Evolutionary conservation across 2,113 vertebrate genomes (phyloP).

Genomic region (Ascaphus truei): DNA sequence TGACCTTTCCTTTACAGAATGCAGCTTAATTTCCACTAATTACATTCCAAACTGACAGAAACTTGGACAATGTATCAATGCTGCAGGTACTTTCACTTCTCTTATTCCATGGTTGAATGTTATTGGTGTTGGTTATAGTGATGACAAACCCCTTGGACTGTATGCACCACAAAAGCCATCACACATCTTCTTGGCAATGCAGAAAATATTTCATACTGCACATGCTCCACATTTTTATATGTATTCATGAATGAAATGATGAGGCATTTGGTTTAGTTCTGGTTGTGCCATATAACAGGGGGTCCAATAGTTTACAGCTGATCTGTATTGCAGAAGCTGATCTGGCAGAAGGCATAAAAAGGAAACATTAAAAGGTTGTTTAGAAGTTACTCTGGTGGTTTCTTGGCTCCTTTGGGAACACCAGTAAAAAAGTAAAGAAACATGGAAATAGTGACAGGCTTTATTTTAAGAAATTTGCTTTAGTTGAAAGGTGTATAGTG

Average conservation of each 20-base stretch:
- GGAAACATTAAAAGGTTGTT: neutral
- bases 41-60: constrained; percentile 89
- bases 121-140: constrained; percentile 43
- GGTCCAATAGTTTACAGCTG: too few relatives aligned
- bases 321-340: too few relatives aligned
- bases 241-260: neutral
- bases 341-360: too few relatives aligned
- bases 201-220: neutral
- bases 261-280: too few relatives aligned
- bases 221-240: neutral
- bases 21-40: constrained; percentile 88
- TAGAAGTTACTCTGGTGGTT: neutral
- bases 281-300: too few relatives aligned
- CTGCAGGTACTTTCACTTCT: constrained; percentile 64
- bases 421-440: neutral
- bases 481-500: constrained; percentile 3
- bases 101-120: constrained; percentile 37
- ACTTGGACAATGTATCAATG: constrained; percentile 72
- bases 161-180: neutral
- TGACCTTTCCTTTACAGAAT: constrained; percentile 77
- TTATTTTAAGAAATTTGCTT: constrained; percentile 7
- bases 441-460: constrained; percentile 9
- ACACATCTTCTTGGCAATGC: constrained; percentile 22
- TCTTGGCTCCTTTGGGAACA: neutral
- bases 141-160: constrained; percentile 48